Percentiles rank a stretch among this genome's conserved stretches.
These are phyloP conservation scores for Heliconius erato DNA, from an alignment of 2,888 invertebrate genomes.

Conservation along the genomic window DNA sequence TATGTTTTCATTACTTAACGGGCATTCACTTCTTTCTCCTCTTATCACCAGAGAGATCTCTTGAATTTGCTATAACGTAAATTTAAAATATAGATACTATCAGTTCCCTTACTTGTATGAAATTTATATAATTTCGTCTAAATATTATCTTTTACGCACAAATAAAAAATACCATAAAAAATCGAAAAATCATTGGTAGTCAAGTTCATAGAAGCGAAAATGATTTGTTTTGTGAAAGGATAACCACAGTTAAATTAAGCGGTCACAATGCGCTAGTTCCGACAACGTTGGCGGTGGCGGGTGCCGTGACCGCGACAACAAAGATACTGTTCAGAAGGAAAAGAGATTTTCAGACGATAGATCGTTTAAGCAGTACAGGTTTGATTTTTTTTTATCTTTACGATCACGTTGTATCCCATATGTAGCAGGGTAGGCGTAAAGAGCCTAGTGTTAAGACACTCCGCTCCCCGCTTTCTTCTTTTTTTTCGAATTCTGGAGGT, in stretches of 20 bases:
- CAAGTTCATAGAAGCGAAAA: constrained; percentile 31
- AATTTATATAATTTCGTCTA: neutral
- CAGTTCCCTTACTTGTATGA: neutral
- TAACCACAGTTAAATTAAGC: constrained; percentile 56
- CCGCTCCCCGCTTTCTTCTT: too few relatives aligned
- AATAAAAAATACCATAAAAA: neutral
- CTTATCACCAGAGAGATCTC: neutral
- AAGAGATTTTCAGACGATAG: constrained; percentile 88
- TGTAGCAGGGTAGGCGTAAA: too few relatives aligned
- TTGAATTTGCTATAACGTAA: neutral
- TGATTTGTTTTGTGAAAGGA: constrained; percentile 48
- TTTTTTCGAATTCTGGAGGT: too few relatives aligned
- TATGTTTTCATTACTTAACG: neutral
- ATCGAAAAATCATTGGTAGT: neutral
- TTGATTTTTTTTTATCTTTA: constrained; percentile 43
- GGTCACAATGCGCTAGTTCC: constrained; percentile 48
- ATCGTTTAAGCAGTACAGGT: constrained; percentile 65
- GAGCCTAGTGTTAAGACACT: too few relatives aligned
- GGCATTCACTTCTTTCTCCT: neutral
- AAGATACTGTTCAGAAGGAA: constrained; percentile 91
- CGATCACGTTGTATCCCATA: too few relatives aligned
- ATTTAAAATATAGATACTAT: neutral
- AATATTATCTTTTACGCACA: neutral
- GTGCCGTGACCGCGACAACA: constrained; percentile 95
- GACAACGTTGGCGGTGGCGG: constrained; percentile 69